Conservation (phyloP, 2,888 invertebrate species). For the Leucophora obtusa region DNA sequence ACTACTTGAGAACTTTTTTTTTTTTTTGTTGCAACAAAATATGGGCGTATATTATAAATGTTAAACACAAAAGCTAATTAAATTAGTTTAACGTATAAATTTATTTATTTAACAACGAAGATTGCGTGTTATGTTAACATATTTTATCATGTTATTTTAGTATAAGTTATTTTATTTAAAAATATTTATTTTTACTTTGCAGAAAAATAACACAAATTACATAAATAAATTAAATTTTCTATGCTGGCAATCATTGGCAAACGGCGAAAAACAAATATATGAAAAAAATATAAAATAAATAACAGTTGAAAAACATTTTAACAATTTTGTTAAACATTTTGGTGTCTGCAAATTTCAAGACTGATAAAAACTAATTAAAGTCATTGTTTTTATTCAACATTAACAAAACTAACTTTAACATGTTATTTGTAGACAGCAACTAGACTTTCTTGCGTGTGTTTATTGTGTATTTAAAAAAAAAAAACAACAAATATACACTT, state of each 20-base stretch:
- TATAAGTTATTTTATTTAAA: conserved; percentile 24
- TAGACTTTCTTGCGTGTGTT: conserved; percentile 24
- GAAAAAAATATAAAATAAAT: not conserved
- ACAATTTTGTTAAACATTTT: conserved; percentile 54
- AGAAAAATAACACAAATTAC: conserved; percentile 8
- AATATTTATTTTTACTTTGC: not conserved
- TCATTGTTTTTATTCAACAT: conserved; percentile 56
- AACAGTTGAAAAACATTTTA: conserved; percentile 34
- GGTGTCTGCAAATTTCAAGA: conserved; percentile 50
- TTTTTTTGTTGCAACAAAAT: not conserved
- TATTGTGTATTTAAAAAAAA: not conserved
- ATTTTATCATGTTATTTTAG: conserved; percentile 60
- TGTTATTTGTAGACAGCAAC: conserved; percentile 21
- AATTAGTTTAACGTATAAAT: conserved; percentile 60
- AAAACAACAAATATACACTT: conserved; percentile 39
- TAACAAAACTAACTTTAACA: conserved; percentile 54
- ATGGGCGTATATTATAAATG: conserved; percentile 55
- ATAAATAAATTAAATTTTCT: conserved; percentile 49
- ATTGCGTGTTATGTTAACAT: conserved; percentile 64
- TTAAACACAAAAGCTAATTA: conserved; percentile 58
- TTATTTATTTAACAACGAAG: conserved; percentile 52
- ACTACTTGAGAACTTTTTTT: conserved; percentile 3
- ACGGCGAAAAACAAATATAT: not conserved
- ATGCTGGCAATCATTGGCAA: not conserved
- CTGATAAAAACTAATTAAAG: conserved; percentile 63